Conservation (phyloP, 1,140 invertebrate genomes). For the Plutomurus gul region DNA sequence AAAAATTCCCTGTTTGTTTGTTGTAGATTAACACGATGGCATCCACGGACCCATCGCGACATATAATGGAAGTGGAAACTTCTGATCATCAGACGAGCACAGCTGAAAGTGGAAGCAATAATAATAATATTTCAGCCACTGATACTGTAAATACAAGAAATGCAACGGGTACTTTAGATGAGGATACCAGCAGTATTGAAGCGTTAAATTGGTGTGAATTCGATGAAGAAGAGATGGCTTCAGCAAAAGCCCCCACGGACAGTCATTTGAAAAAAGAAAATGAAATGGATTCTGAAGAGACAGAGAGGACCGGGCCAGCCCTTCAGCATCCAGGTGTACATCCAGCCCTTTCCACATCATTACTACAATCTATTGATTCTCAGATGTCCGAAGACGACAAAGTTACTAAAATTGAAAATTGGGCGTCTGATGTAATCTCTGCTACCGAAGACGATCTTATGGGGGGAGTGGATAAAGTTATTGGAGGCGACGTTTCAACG, state of each 20-base stretch:
- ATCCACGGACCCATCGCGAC: not conserved
- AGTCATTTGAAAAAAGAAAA: not conserved
- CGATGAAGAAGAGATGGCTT: constrained; percentile 45
- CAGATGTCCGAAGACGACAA: constrained; percentile 33
- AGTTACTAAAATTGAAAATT: constrained; percentile 23
- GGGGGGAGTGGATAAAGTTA: not conserved
- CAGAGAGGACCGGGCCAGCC: not conserved
- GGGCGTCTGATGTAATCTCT: constrained; percentile 34
- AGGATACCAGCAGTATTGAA: constrained; percentile 50
- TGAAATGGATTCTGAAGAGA: not conserved
- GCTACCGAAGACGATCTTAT: constrained; percentile 24
- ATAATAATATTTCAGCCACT: not conserved
- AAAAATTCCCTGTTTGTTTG: no score
- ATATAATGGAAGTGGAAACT: not conserved
- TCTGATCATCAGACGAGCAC: not conserved
- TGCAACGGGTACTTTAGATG: constrained; percentile 2
- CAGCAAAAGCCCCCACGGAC: not conserved
- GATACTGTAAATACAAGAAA: constrained; percentile 6
- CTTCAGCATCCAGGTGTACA: not conserved
- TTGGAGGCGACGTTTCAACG: not conserved
- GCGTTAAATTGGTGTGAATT: constrained; percentile 52
- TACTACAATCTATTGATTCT: constrained; percentile 38
- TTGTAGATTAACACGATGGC: no score
- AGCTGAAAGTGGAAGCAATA: not conserved
- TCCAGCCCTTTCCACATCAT: not conserved